Evolutionary conservation across 2,113 vertebrate genomes (phyloP).

Genomic region (Oncorhynchus tshawytscha): DNA sequence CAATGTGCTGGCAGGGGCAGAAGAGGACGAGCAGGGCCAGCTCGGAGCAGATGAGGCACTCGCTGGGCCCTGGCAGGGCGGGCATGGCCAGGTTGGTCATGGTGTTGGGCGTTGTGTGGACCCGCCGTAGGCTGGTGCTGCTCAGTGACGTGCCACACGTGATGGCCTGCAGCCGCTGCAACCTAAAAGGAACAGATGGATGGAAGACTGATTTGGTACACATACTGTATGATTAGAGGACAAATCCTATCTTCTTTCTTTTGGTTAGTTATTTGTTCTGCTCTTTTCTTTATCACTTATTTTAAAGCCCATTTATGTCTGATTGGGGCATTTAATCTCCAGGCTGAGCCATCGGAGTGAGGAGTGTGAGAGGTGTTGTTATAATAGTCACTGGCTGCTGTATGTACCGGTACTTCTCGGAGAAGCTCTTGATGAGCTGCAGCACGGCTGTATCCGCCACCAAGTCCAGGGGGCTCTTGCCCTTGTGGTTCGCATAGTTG

Average conservation of each 20-base stretch:
- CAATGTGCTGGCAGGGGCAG: constrained; percentile 94
- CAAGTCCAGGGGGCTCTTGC: constrained; percentile 89
- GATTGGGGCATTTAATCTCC: no score
- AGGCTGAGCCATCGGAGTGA: no score
- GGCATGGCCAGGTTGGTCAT: constrained; percentile 90
- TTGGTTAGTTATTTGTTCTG: no score
- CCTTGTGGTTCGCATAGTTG: constrained; percentile 91
- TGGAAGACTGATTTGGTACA: no score
- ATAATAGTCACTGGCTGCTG: neutral
- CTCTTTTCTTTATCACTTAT: no score
- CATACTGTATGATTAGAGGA: no score
- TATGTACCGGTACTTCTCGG: constrained; percentile 89
- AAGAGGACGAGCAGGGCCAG: constrained; percentile 90
- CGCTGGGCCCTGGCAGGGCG: constrained; percentile 75
- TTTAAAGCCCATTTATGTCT: no score
- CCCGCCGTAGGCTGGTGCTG: constrained; percentile 79
- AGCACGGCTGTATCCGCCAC: constrained; percentile 77
- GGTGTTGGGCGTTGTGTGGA: constrained; percentile 89
- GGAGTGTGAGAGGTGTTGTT: no score
- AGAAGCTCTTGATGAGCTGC: constrained; percentile 87
- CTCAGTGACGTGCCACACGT: constrained; percentile 68
- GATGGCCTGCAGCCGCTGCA: constrained; percentile 78
- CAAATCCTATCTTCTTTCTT: no score
- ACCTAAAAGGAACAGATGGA: constrained; percentile 62
- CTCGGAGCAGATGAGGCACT: constrained; percentile 98